These are phyloP conservation scores for Drosophila orena DNA, from an alignment of 1,140 invertebrate genomes.

Conservation along the genomic window DNA sequence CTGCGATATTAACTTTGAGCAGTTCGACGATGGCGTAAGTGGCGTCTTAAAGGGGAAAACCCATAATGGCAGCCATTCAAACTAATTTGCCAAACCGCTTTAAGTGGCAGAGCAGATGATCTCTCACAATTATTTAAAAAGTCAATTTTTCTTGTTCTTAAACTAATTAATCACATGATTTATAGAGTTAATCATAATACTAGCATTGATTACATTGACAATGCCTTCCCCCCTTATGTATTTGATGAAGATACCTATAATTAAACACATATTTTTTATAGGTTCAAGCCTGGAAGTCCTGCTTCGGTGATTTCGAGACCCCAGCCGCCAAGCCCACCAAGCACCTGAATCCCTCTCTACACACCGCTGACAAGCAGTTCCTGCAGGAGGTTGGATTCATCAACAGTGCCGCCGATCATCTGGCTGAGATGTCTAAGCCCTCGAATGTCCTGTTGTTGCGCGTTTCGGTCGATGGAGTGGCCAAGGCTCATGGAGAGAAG, in stretches of 20 bases:
- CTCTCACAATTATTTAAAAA: too few species aligned
- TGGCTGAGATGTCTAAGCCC: slow-evolving; percentile 63
- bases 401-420: slow-evolving; percentile 87
- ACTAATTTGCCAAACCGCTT: too few species aligned
- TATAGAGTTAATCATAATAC: background rate
- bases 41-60: background rate
- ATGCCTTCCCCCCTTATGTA: too few species aligned
- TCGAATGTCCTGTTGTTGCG: slow-evolving; percentile 66
- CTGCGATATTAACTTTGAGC: slow-evolving; percentile 88
- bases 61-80: too few species aligned
- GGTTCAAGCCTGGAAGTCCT: slow-evolving; percentile 82
- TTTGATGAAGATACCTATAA: slow-evolving; percentile 21
- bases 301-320: slow-evolving; percentile 86
- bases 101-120: too few species aligned
- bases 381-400: slow-evolving; percentile 88
- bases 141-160: background rate
- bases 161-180: background rate
- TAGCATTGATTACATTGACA: too few species aligned
- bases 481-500: slow-evolving; percentile 87
- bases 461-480: slow-evolving; percentile 69
- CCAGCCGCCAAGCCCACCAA: slow-evolving; percentile 84
- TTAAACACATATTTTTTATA: slow-evolving; percentile 25
- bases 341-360: slow-evolving; percentile 86
- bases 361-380: slow-evolving; percentile 89
- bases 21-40: slow-evolving; percentile 88